Conservation (phyloP, 2,113 vertebrate species). For the Perccottus glenii region DNA sequence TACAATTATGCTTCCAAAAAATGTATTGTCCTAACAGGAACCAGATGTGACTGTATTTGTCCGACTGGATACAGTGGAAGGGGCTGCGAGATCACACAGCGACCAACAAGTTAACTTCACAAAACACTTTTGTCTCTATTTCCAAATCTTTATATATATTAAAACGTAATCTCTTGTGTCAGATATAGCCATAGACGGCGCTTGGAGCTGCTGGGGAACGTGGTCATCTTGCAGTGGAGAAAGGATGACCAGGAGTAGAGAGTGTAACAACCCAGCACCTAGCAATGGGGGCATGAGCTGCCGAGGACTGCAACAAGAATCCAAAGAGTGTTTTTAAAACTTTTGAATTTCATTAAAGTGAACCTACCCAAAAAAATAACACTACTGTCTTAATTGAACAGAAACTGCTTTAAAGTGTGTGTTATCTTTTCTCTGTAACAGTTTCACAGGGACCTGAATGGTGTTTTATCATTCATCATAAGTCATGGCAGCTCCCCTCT, state of each 20-base stretch:
- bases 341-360: not conserved
- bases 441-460: too few species aligned
- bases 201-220: slow-evolving; percentile 90
- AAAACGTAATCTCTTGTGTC: not conserved
- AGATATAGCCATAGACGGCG: slow-evolving; percentile 83
- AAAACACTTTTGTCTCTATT: not conserved
- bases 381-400: not conserved
- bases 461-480: too few species aligned
- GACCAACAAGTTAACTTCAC: slow-evolving; percentile 73
- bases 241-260: slow-evolving; percentile 79
- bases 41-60: slow-evolving; percentile 88
- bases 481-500: too few species aligned
- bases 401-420: too few species aligned
- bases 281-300: slow-evolving; percentile 78
- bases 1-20: not conserved
- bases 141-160: not conserved
- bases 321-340: slow-evolving; percentile 71
- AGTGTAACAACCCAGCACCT: slow-evolving; percentile 86
- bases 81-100: slow-evolving; percentile 84
- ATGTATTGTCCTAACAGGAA: slow-evolving; percentile 71
- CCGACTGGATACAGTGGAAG: slow-evolving; percentile 81
- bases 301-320: slow-evolving; percentile 78
- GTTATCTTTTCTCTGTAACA: too few species aligned
- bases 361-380: not conserved
- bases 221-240: slow-evolving; percentile 83